These are phyloP conservation scores for Ostrea edulis DNA, from an alignment of 1,140 invertebrate genomes.

Conservation along the genomic window DNA sequence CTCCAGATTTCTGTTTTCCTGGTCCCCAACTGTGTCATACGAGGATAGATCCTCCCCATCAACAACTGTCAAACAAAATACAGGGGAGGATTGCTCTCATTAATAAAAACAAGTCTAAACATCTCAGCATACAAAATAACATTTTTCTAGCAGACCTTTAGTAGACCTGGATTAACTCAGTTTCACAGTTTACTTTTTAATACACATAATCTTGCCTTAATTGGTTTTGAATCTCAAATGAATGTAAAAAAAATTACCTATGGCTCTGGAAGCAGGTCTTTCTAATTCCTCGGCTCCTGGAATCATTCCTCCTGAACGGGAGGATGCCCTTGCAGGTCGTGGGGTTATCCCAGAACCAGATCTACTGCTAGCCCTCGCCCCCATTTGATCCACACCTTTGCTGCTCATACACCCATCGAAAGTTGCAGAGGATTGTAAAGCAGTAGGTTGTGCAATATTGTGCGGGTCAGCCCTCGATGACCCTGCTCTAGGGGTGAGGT, in stretches of 20 bases:
- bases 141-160: neutral
- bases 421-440: constrained; percentile 17
- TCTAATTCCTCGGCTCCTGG: constrained; percentile 42
- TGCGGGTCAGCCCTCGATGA: neutral
- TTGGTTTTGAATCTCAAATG: neutral
- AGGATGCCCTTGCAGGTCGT: neutral
- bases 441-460: neutral
- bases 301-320: neutral
- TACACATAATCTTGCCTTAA: neutral
- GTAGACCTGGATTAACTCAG: neutral
- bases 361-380: neutral
- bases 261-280: constrained; percentile 58
- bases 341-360: neutral
- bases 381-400: neutral
- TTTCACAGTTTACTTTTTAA: neutral
- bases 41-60: constrained; percentile 71
- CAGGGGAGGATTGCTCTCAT: neutral
- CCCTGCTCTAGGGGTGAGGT: neutral
- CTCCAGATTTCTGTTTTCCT: constrained; percentile 57
- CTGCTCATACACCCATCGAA: neutral
- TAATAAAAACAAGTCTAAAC: neutral
- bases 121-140: neutral
- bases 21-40: constrained; percentile 61
- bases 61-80: constrained; percentile 55
- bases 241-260: constrained; percentile 50